These are phyloP conservation scores for Naso thynnoides DNA, from an alignment of 2,797 vertebrate species.

Conservation along the genomic window DNA sequence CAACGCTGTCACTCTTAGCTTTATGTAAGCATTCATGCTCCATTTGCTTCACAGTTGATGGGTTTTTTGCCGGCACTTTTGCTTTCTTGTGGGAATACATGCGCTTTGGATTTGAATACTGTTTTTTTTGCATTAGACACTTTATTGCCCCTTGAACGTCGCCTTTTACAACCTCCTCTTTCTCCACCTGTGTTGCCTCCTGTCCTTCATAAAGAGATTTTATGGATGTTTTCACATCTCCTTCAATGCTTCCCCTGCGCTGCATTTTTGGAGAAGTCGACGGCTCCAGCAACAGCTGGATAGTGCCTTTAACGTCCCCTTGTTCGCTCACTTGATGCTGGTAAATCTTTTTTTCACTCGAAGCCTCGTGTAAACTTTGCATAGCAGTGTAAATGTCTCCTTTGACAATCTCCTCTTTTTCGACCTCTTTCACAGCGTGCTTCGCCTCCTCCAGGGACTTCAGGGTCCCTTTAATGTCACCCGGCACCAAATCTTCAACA, in stretches of 20 bases:
- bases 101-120: constrained; percentile 80
- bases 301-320: constrained; percentile 82
- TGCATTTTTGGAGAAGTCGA: constrained; percentile 72
- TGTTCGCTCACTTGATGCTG: constrained; percentile 85
- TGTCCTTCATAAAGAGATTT: constrained; percentile 83
- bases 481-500: constrained; percentile 88
- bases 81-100: constrained; percentile 78
- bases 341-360: constrained; percentile 81
- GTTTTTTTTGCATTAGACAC: constrained; percentile 86
- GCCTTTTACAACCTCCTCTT: constrained; percentile 84
- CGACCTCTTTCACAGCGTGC: constrained; percentile 84
- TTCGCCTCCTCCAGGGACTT: constrained; percentile 89
- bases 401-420: constrained; percentile 84
- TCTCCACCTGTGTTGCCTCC: constrained; percentile 78
- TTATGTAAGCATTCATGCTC: constrained; percentile 70
- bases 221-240: constrained; percentile 83
- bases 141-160: constrained; percentile 87
- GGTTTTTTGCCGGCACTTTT: constrained; percentile 79
- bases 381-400: constrained; percentile 83
- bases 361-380: constrained; percentile 81
- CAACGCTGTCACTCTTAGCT: constrained; percentile 67
- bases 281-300: constrained; percentile 86
- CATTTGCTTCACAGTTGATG: constrained; percentile 75
- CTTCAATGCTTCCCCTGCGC: constrained; percentile 77
- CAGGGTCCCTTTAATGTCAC: constrained; percentile 89